phyloP scores from a whole-genome alignment of 2,797 vertebrate genomes.

The Pogoniulus pusillus region DNA sequence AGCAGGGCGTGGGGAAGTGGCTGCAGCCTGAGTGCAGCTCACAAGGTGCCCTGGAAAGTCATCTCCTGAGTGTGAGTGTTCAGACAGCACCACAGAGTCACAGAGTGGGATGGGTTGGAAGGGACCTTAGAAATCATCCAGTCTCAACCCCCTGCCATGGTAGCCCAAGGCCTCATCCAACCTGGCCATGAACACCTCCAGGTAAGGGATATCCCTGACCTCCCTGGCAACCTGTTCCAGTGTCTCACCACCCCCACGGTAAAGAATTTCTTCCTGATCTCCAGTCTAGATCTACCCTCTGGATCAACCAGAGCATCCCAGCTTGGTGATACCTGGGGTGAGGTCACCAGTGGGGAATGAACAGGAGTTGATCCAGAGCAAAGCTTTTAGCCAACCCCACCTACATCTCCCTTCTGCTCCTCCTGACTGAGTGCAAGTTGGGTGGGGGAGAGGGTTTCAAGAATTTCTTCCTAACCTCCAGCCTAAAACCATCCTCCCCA shows the following conservation, averaged over 20 bases:
- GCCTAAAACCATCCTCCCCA: too few relatives aligned
- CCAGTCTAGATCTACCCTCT: too few relatives aligned
- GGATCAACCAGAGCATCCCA: rapidly evolving
- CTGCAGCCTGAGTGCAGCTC: background rate
- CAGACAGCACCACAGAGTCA: background rate
- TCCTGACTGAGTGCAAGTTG: background rate
- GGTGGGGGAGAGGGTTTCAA: background rate
- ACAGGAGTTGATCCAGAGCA: background rate
- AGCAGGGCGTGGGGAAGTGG: background rate
- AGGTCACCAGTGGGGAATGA: rapidly evolving
- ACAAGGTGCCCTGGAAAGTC: background rate
- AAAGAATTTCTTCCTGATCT: too few relatives aligned
- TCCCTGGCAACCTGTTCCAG: too few relatives aligned
- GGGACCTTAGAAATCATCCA: too few relatives aligned
- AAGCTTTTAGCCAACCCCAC: background rate
- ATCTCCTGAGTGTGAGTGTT: background rate
- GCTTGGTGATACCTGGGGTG: rapidly evolving
- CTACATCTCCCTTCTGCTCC: rapidly evolving
- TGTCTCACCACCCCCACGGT: too few relatives aligned
- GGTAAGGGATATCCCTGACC: too few relatives aligned
- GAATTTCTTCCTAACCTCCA: too few relatives aligned
- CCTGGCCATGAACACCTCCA: too few relatives aligned
- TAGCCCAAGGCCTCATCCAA: too few relatives aligned
- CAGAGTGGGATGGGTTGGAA: too few relatives aligned
- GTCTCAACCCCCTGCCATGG: too few relatives aligned